Conservation (phyloP, 2,888 invertebrate genomes). For the Crepidodera aurea region DNA sequence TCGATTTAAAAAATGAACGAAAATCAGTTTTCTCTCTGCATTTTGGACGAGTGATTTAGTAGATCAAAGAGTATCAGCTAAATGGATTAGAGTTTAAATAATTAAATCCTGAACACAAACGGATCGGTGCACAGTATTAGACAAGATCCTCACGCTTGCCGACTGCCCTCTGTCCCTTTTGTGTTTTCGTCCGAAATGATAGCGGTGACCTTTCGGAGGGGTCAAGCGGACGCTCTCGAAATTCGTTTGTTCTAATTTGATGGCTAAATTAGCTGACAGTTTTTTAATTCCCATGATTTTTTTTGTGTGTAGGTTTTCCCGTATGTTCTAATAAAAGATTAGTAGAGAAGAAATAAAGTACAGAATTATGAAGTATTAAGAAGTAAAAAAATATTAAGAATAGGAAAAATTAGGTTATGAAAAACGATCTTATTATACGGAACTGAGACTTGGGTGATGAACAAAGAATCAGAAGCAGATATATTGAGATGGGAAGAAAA, state of each 20-base stretch:
- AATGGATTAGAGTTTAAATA: constrained; percentile 23
- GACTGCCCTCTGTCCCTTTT: constrained; percentile 14
- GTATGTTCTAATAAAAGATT: not conserved
- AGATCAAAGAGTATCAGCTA: constrained; percentile 8
- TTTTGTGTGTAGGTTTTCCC: not conserved
- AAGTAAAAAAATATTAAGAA: too few relatives aligned
- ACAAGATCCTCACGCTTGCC: constrained; percentile 9
- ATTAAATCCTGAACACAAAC: constrained; percentile 17
- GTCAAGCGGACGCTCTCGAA: not conserved
- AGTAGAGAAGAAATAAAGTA: too few relatives aligned
- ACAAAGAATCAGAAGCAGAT: too few relatives aligned
- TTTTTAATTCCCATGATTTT: constrained; percentile 1
- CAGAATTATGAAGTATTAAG: too few relatives aligned
- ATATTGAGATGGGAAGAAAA: too few relatives aligned
- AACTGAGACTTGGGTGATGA: too few relatives aligned
- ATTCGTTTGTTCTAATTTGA: constrained; percentile 10
- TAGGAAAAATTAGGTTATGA: too few relatives aligned
- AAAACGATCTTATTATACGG: too few relatives aligned
- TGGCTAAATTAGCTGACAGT: constrained; percentile 4
- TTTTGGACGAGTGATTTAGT: not conserved
- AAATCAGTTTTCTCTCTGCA: not conserved
- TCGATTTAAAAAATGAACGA: too few relatives aligned
- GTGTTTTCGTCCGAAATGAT: constrained; percentile 7
- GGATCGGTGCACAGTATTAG: constrained; percentile 8
- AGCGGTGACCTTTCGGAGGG: constrained; percentile 2